These are phyloP conservation scores for Scaptomyza reducta DNA, from an alignment of 2,888 invertebrate genomes.

Conservation along the genomic window DNA sequence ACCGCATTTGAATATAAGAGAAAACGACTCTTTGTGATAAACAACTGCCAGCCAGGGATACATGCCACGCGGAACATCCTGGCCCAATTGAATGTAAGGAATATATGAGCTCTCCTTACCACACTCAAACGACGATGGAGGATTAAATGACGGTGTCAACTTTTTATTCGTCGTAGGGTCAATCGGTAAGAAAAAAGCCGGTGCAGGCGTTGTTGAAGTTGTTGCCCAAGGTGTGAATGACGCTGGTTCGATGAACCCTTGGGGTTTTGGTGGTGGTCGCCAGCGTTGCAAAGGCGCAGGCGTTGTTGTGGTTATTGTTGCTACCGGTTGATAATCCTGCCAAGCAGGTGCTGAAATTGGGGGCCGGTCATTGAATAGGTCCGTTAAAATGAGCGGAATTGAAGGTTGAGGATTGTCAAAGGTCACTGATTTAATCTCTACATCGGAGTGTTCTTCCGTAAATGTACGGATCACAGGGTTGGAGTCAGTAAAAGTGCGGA, in stretches of 20 bases:
- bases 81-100: constrained; percentile 60
- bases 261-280: background rate
- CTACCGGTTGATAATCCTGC: background rate
- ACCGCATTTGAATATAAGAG: constrained; percentile 76
- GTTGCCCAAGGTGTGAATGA: background rate
- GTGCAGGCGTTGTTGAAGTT: background rate
- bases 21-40: constrained; percentile 83
- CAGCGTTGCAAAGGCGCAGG: background rate
- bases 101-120: constrained; percentile 60
- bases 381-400: constrained; percentile 8
- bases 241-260: background rate
- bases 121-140: constrained; percentile 28
- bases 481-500: constrained; percentile 2
- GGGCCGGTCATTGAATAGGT: background rate
- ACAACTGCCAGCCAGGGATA: constrained; percentile 89
- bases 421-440: constrained; percentile 30
- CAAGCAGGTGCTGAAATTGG: constrained; percentile 1
- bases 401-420: constrained; percentile 7
- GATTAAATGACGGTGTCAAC: background rate
- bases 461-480: constrained; percentile 3
- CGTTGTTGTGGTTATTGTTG: background rate
- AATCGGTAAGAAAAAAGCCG: background rate
- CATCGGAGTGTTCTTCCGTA: constrained; percentile 12
- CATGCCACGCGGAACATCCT: constrained; percentile 83
- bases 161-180: background rate